Percentiles rank a stretch among this genome's conserved stretches.
phyloP scores from a whole-genome alignment of 2,113 vertebrate species.

The Nibea coibor region DNA sequence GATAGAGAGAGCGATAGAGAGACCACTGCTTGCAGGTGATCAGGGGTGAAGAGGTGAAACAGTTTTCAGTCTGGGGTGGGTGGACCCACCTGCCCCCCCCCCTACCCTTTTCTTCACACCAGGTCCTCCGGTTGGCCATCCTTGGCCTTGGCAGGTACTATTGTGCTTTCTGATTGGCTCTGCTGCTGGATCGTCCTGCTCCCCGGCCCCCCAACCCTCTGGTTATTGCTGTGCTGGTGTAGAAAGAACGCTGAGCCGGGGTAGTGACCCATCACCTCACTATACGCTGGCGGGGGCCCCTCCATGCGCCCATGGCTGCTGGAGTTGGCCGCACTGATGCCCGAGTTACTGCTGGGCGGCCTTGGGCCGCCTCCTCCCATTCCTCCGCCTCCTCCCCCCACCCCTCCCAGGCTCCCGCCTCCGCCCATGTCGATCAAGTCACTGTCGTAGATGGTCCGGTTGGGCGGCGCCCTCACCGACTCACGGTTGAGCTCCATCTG shows the following conservation, averaged over 20 bases:
- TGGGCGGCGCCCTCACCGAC: constrained; percentile 95
- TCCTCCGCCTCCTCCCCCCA: constrained; percentile 44
- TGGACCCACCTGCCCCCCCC: constrained; percentile 9
- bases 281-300: constrained; percentile 95
- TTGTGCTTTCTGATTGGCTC: constrained; percentile 91
- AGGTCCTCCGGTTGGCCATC: constrained; percentile 88
- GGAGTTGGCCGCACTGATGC: constrained; percentile 93
- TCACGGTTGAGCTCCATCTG: constrained; percentile 98
- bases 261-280: constrained; percentile 95
- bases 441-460: constrained; percentile 98
- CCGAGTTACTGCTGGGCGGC: constrained; percentile 97
- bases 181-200: constrained; percentile 89
- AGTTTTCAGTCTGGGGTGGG: constrained; percentile 50
- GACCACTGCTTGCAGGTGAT: constrained; percentile 49
- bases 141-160: constrained; percentile 90
- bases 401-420: constrained; percentile 69
- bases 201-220: constrained; percentile 74
- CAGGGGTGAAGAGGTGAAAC: constrained; percentile 49
- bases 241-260: constrained; percentile 92
- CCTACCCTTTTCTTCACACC: constrained; percentile 80
- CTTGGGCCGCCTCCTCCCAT: constrained; percentile 87
- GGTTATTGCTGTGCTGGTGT: constrained; percentile 93
- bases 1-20: constrained; percentile 44
- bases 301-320: constrained; percentile 92
- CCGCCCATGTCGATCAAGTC: constrained; percentile 94